Evolutionary conservation across 1,140 invertebrate genomes (phyloP).

Genomic region (Drosophila pseudoananassae): DNA sequence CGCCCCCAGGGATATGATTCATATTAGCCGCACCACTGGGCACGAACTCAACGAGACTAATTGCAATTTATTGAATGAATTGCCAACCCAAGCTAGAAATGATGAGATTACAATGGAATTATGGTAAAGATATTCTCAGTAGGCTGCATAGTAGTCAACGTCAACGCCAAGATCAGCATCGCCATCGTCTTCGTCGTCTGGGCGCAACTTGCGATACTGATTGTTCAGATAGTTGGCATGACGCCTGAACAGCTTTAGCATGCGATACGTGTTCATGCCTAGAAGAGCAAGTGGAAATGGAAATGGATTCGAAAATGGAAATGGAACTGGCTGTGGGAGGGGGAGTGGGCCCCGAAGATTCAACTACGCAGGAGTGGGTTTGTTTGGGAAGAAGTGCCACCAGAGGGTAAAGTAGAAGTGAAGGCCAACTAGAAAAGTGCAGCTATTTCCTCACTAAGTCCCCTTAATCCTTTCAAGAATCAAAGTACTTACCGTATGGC

Average conservation of each 20-base stretch:
- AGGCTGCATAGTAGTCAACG: slow-evolving; percentile 51
- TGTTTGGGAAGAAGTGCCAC: slow-evolving; percentile 25
- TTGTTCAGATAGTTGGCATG: slow-evolving; percentile 81
- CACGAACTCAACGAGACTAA: slow-evolving; percentile 29
- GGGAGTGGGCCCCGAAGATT: slow-evolving; percentile 29
- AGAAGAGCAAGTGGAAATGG: slow-evolving; percentile 57
- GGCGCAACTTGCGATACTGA: slow-evolving; percentile 81
- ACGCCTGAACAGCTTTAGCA: slow-evolving; percentile 81
- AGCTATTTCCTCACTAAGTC: slow-evolving; percentile 5
- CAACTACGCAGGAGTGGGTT: slow-evolving; percentile 14
- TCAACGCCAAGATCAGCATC: slow-evolving; percentile 25
- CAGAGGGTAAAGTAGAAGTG: slow-evolving; percentile 23
- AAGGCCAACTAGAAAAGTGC: slow-evolving; percentile 34
- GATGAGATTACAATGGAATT: slow-evolving; percentile 61
- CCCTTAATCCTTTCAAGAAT: background rate
- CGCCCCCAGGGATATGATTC: slow-evolving; percentile 26
- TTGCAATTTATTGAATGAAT: slow-evolving; percentile 46
- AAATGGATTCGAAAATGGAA: slow-evolving; percentile 28
- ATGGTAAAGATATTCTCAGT: slow-evolving; percentile 64
- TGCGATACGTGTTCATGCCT: slow-evolving; percentile 83
- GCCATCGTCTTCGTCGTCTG: slow-evolving; percentile 62
- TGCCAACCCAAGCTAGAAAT: slow-evolving; percentile 46
- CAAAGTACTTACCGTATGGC: slow-evolving; percentile 83
- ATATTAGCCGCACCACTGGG: slow-evolving; percentile 25
- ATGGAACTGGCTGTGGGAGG: slow-evolving; percentile 26